Percentiles rank a stretch among this genome's conserved stretches.
phyloP scores from a whole-genome alignment of 2,113 vertebrate species.

The Parus major region DNA sequence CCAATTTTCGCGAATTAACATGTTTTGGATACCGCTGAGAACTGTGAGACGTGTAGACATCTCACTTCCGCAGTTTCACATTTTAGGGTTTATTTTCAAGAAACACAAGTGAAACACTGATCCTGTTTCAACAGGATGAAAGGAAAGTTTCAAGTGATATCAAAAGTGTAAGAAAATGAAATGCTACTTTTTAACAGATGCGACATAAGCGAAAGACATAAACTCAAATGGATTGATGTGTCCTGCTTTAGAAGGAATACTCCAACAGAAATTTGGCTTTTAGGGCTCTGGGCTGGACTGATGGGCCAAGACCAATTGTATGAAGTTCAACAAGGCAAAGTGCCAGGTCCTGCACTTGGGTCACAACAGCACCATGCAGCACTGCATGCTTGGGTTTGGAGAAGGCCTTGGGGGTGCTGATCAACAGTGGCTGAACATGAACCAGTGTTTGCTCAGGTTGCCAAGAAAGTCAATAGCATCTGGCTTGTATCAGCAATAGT shows the following conservation, averaged over 20 bases:
- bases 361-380: neutral
- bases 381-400: no score
- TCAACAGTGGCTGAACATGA: neutral
- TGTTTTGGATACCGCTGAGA: neutral
- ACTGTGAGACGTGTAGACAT: neutral
- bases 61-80: neutral
- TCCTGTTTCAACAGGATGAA: neutral
- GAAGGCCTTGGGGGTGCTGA: neutral
- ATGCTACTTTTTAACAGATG: neutral
- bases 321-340: neutral
- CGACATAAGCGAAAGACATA: neutral
- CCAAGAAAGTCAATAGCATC: neutral
- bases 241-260: neutral
- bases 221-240: neutral
- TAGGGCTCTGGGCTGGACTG: rapidly evolving
- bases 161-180: neutral
- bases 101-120: neutral
- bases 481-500: neutral
- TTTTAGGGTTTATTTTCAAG: neutral
- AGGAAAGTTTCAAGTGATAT: neutral
- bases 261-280: neutral
- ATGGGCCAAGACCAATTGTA: neutral
- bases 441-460: neutral
- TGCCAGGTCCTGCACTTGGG: neutral
- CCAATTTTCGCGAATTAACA: neutral